These are phyloP conservation scores for Melanotus villosus DNA, from an alignment of 2,888 invertebrate genomes.

Conservation along the genomic window DNA sequence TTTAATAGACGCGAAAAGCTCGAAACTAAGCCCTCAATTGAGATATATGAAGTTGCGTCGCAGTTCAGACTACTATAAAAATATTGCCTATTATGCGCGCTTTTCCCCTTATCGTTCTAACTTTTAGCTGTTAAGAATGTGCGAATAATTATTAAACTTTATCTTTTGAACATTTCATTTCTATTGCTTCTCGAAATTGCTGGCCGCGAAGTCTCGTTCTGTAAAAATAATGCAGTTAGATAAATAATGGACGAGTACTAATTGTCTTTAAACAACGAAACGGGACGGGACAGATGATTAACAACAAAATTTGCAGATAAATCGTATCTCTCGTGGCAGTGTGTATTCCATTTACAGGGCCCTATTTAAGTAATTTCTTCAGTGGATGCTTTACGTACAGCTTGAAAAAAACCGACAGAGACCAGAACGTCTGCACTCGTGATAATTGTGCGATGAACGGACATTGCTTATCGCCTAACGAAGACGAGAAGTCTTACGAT, in stretches of 20 bases:
- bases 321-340: neutral
- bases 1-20: conserved; percentile 50
- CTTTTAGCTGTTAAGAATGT: conserved; percentile 14
- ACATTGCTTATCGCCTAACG: conserved; percentile 15
- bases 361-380: conserved; percentile 11
- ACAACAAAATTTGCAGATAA: conserved; percentile 11
- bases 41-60: conserved; percentile 49
- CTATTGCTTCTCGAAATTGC: neutral
- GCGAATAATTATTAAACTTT: neutral
- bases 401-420: conserved; percentile 6
- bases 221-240: neutral
- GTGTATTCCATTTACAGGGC: neutral
- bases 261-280: neutral
- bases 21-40: conserved; percentile 49
- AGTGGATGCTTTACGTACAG: conserved; percentile 7
- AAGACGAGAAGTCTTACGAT: conserved; percentile 11
- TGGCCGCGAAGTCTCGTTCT: neutral
- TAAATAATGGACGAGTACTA: conserved; percentile 2
- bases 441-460: conserved; percentile 17
- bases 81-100: conserved; percentile 38
- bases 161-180: neutral
- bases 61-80: conserved; percentile 42
- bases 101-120: neutral
- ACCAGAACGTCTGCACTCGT: conserved; percentile 3
- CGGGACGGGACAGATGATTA: neutral